A percentile compares a stretch with the other conserved stretches of the same genome.
Evolutionary conservation across 2,797 vertebrate genomes (phyloP).

Genomic region (Allochrocebus solatus): DNA sequence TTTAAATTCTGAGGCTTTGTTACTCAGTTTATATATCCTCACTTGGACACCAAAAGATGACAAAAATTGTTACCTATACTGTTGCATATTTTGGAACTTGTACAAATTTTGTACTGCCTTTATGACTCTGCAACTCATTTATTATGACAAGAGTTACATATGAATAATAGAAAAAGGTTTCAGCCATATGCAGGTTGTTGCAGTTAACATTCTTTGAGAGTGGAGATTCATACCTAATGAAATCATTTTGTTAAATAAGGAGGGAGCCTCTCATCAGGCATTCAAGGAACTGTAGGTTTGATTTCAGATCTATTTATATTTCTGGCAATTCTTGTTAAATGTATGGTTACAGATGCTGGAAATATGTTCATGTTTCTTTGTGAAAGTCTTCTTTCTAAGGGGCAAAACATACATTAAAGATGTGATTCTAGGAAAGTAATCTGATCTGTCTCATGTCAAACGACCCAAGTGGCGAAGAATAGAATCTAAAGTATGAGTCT

Average conservation of each 20-base stretch:
- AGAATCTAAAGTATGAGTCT: constrained; percentile 32
- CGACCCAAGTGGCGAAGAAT: background rate
- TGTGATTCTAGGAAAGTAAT: constrained; percentile 47
- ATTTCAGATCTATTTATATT: constrained; percentile 41
- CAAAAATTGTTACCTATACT: background rate
- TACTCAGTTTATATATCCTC: constrained; percentile 15
- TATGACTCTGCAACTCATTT: background rate
- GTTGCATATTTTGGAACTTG: constrained; percentile 33
- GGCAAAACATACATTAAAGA: background rate
- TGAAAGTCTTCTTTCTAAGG: background rate
- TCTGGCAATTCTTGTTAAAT: background rate
- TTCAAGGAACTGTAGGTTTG: constrained; percentile 7
- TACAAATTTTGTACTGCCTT: background rate
- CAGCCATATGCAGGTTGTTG: background rate
- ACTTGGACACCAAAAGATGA: background rate
- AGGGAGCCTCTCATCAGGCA: background rate
- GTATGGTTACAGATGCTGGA: background rate
- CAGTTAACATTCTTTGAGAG: constrained; percentile 30
- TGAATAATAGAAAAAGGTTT: constrained; percentile 3
- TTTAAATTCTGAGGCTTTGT: constrained; percentile 34
- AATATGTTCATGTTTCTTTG: background rate
- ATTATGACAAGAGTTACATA: constrained; percentile 27
- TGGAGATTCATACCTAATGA: constrained; percentile 8
- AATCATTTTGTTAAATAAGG: constrained; percentile 39
- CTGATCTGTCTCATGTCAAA: constrained; percentile 4